A percentile compares a stretch with the other conserved stretches of the same genome.
Conservation (phyloP, 2,113 vertebrate genomes). For the Microtus oregoni region DNA sequence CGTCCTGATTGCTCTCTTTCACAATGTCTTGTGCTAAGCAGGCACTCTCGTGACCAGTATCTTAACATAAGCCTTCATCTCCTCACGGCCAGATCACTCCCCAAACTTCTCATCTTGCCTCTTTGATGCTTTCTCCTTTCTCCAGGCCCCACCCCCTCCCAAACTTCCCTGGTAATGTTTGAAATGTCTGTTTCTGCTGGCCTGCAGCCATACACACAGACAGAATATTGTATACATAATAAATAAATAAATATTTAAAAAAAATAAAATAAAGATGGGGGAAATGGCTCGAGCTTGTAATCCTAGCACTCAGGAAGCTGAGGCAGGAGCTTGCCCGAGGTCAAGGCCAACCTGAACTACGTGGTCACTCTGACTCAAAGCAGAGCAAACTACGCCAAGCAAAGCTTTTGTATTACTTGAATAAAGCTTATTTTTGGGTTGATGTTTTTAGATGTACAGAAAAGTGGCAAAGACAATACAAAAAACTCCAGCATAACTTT, state of each 20-base stretch:
- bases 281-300: neutral
- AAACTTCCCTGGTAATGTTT: neutral
- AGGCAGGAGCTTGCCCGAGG: no score
- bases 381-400: neutral
- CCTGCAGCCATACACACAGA: no score
- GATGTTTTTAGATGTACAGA: constrained; percentile 24
- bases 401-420: constrained; percentile 15
- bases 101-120: neutral
- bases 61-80: neutral
- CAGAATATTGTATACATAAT: no score
- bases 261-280: neutral
- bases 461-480: neutral
- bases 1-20: neutral
- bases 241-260: no score
- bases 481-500: neutral
- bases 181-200: neutral
- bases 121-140: neutral
- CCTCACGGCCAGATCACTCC: neutral
- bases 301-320: no score
- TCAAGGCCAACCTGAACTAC: no score
- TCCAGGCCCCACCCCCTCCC: neutral
- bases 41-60: constrained; percentile 2
- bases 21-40: neutral
- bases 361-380: neutral
- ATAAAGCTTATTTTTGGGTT: neutral